Conservation (phyloP, 64 coral and sea anemone genomes). For the Pocillopora verrucosa region DNA sequence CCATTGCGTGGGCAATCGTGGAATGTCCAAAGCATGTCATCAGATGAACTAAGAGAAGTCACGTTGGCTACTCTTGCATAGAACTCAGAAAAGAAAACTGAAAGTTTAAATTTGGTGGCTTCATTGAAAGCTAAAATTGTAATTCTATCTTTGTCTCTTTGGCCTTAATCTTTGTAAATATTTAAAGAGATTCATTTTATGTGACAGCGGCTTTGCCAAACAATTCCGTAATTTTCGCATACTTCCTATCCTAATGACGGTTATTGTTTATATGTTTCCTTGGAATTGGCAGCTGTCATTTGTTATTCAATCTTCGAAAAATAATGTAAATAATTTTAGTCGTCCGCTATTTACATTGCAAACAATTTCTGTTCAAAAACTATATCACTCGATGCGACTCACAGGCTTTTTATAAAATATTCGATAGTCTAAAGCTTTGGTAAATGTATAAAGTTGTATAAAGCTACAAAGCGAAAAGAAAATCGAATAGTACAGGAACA, state of each 20-base stretch:
- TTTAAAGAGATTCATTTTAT: neutral
- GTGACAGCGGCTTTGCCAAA: neutral
- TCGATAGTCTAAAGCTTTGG: neutral
- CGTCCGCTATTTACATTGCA: neutral
- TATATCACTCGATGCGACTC: neutral
- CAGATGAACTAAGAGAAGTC: slow-evolving; percentile 2
- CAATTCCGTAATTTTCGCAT: neutral
- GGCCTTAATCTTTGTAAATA: slow-evolving; percentile 1
- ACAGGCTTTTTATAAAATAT: neutral
- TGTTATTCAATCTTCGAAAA: neutral
- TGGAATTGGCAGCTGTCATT: slow-evolving; percentile 14
- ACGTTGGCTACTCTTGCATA: slow-evolving; percentile 5
- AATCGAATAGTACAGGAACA: no score
- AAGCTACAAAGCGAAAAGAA: no score
- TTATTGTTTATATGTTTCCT: neutral
- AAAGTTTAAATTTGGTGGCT: neutral
- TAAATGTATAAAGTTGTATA: no score
- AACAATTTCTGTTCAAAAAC: neutral
- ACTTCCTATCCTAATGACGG: neutral
- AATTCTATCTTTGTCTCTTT: neutral
- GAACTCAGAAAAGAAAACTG: neutral
- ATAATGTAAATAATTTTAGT: neutral
- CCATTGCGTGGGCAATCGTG: neutral
- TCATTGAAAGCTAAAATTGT: neutral
- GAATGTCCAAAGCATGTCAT: neutral